Evolutionary conservation across 2,797 vertebrate species (phyloP).

Genomic region (Zenarchopterus dispar): DNA sequence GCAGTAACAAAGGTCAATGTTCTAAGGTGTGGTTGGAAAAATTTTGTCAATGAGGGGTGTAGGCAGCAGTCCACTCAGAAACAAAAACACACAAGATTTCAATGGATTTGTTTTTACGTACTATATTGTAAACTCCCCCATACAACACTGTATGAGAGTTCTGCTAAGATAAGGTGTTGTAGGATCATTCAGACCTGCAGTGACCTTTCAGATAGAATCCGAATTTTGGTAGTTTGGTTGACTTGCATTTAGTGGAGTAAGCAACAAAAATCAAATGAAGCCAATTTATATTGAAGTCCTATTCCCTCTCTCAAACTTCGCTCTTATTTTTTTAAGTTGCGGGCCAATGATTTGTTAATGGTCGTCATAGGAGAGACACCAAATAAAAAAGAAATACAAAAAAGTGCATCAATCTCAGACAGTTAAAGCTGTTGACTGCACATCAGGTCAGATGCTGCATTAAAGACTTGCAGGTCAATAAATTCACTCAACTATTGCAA

Average conservation of each 20-base stretch:
- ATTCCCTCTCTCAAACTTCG: constrained; percentile 3
- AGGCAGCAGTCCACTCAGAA: constrained; percentile 78
- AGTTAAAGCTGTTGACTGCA: constrained; percentile 47
- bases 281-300: constrained; percentile 1
- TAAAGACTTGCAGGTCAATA: constrained; percentile 63
- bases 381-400: constrained; percentile 14
- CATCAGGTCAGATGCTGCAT: constrained; percentile 54
- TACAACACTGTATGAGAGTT: constrained; percentile 35
- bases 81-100: constrained; percentile 73
- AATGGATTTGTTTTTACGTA: constrained; percentile 71
- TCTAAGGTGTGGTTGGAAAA: constrained; percentile 65
- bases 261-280: constrained; percentile 15
- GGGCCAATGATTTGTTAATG: constrained; percentile 8
- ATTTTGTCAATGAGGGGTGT: constrained; percentile 69
- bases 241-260: constrained; percentile 30
- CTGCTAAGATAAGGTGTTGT: constrained; percentile 43
- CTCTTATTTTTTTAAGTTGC: constrained; percentile 7
- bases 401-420: constrained; percentile 27
- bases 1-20: constrained; percentile 85
- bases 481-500: constrained; percentile 68
- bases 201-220: constrained; percentile 40
- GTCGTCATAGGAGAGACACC: constrained; percentile 2
- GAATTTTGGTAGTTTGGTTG: constrained; percentile 46
- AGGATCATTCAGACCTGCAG: constrained; percentile 46
- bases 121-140: constrained; percentile 67